Conservation (phyloP, 2,113 vertebrate genomes). For the Montifringilla adamsi region DNA sequence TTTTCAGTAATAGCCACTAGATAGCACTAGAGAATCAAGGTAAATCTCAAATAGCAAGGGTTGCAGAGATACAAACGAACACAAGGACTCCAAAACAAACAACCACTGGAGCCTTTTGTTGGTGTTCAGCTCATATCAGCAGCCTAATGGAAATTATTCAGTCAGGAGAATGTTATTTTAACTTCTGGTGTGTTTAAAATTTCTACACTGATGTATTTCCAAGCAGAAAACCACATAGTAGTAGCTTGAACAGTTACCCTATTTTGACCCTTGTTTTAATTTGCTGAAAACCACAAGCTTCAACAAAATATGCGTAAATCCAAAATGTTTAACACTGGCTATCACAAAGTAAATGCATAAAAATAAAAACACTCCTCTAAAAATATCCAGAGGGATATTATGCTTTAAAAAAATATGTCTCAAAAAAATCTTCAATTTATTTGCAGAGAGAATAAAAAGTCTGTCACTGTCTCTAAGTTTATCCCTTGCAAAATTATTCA, state of each 20-base stretch:
- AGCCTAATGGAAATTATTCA: neutral
- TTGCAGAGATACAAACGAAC: neutral
- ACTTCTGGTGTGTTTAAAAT: neutral
- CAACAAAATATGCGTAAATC: neutral
- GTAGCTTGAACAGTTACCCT: neutral
- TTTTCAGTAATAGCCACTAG: conserved; percentile 56
- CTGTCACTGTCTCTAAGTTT: neutral
- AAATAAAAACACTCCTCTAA: neutral
- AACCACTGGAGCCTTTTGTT: neutral
- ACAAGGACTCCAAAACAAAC: neutral
- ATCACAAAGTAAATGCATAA: neutral
- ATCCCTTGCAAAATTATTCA: neutral
- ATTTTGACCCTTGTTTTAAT: neutral
- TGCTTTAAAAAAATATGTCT: neutral
- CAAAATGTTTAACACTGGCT: neutral
- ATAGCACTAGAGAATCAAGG: conserved; percentile 65
- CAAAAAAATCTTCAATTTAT: neutral
- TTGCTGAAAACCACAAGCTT: neutral
- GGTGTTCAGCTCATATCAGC: neutral
- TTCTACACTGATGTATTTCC: neutral
- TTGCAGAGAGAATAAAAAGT: neutral
- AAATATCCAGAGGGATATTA: neutral
- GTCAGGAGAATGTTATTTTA: neutral
- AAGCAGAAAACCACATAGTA: neutral
- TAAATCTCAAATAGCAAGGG: neutral